Base-by-base conservation (phyloP, 2,888 invertebrate species). In the Chromoteleia sp. region DNA sequence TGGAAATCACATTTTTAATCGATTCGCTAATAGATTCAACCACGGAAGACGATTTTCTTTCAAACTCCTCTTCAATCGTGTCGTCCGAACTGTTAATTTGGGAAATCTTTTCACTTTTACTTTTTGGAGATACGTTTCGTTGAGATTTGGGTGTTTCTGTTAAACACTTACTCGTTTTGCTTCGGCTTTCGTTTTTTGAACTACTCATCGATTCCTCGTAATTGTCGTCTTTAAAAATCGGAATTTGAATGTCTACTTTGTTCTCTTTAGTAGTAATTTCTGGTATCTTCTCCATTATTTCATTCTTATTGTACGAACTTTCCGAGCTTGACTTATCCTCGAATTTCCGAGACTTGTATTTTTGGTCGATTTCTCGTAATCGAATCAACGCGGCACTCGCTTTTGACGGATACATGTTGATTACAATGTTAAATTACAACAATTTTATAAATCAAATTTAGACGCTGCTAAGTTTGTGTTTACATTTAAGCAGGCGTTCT, bases 351-450 rank as follows among this genome's bases (percentile, higher is more conserved):
- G 78, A 68, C 68, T 86, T 89, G 56, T 90, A 90, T 71, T 90
- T 90, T 29, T 84, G 82, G 56, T 90, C 90, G 15, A 90, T 90
- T 78, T 90, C 88, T 33, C 87, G 88, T 5, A 90, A 59, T 2
- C 87, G 85, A 74, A 84, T 63, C 30, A 90, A 80, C 36, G 87
- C 89, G 2, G 86, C 88, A 0, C 86, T 85, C 15, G 89, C 87
- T 79, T 87, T 90, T 0, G 89, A 89, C 2, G 76, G 74, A 61
- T 86, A 84, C 88, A 88, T 90, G 21, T 19, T 41, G 14, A 14
- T 10, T 2, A 3, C 10, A 15, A 41, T 41, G n/a, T n/a, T n/a
- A n/a, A n/a, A 14, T 0, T 14, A 2, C 2, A 41, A 6, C 12
- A 17, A 43, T 3, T 8, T 43, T 17, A 12, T 19, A 4, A 1